phyloP scores from a whole-genome alignment of 2,888 invertebrate genomes.

The Alitta virens region DNA sequence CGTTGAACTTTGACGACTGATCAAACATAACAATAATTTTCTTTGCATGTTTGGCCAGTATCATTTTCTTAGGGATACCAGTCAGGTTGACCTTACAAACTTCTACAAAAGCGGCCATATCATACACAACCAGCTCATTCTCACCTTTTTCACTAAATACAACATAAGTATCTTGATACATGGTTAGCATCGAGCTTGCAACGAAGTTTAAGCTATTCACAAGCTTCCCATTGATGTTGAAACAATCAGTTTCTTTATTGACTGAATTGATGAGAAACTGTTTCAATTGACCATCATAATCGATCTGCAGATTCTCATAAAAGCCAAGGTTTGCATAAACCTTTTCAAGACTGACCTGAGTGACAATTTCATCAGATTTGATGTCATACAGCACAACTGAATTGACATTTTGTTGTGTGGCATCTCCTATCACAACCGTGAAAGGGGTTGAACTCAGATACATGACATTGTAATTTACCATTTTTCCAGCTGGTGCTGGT shows the following conservation, averaged over 20 bases:
- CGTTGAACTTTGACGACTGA: too few relatives aligned
- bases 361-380: constrained; percentile 27
- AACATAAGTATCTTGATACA: neutral
- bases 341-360: constrained; percentile 30
- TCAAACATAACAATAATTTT: neutral
- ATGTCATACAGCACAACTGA: constrained; percentile 34
- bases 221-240: constrained; percentile 9
- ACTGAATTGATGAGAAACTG: constrained; percentile 22
- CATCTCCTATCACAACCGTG: constrained; percentile 29
- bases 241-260: constrained; percentile 4
- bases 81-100: neutral
- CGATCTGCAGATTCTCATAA: constrained; percentile 32
- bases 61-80: neutral
- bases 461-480: constrained; percentile 33
- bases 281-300: constrained; percentile 22
- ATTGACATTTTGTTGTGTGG: constrained; percentile 32
- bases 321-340: constrained; percentile 33
- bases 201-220: neutral
- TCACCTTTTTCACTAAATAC: too few relatives aligned
- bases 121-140: too few relatives aligned
- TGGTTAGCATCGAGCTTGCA: constrained; percentile 5
- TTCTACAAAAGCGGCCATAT: too few relatives aligned
- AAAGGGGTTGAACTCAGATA: constrained; percentile 22
- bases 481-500: neutral
- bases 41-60: neutral